Evolutionary conservation across 2,888 invertebrate genomes (phyloP).

Genomic region (Cerastis leucographa): DNA sequence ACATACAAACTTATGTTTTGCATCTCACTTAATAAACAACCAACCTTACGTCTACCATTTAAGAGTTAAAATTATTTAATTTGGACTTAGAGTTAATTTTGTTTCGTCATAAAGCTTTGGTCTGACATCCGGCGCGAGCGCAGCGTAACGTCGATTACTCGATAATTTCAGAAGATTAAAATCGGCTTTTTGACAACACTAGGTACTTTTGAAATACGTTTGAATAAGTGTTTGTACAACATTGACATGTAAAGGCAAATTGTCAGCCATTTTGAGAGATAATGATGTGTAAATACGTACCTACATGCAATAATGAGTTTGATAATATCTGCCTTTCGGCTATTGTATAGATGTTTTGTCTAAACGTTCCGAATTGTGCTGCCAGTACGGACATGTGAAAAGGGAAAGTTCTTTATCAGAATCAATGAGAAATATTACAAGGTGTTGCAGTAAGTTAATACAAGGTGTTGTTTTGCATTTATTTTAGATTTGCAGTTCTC

Average conservation of each 20-base stretch:
- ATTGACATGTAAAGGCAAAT: slow-evolving; percentile 70
- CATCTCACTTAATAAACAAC: slow-evolving; percentile 40
- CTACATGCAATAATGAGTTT: slow-evolving; percentile 50
- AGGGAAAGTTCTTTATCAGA: slow-evolving; percentile 33
- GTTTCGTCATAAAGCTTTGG: slow-evolving; percentile 75
- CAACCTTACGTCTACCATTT: slow-evolving; percentile 48
- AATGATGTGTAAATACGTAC: slow-evolving; percentile 61
- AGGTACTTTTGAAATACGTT: slow-evolving; percentile 75
- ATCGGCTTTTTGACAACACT: slow-evolving; percentile 87
- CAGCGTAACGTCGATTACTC: slow-evolving; percentile 88
- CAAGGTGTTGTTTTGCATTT: too few species aligned
- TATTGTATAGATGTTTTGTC: slow-evolving; percentile 58
- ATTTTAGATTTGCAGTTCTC: too few species aligned
- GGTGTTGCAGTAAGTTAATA: slow-evolving; percentile 9
- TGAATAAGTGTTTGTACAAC: slow-evolving; percentile 68
- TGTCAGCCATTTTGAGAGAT: slow-evolving; percentile 63
- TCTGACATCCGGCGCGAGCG: slow-evolving; percentile 88
- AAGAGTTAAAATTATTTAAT: slow-evolving; percentile 55
- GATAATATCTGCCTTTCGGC: slow-evolving; percentile 63
- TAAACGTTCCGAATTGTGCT: slow-evolving; percentile 44
- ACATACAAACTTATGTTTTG: slow-evolving; percentile 61
- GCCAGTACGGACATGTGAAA: slow-evolving; percentile 38
- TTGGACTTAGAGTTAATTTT: slow-evolving; percentile 30
- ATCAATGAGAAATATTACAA: slow-evolving; percentile 30
- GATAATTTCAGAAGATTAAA: slow-evolving; percentile 88